Evolutionary conservation across 2,113 vertebrate genomes (phyloP).

Genomic region (Pardalotus punctatus): DNA sequence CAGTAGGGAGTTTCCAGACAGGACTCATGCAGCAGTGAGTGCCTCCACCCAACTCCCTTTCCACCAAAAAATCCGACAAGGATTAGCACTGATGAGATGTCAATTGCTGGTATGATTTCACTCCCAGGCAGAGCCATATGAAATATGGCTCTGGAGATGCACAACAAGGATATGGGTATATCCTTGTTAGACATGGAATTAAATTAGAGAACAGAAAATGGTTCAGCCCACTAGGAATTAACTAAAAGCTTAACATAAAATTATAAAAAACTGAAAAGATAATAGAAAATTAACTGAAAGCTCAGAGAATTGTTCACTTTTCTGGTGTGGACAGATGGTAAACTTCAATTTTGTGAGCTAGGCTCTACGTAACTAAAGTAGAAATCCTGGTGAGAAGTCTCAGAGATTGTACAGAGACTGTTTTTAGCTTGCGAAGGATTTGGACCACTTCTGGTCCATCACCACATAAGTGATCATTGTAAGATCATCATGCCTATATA

Average conservation of each 20-base stretch:
- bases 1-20: neutral
- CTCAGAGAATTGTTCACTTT: neutral
- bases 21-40: neutral
- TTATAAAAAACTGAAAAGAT: neutral
- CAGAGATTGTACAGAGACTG: neutral
- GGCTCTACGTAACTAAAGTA: neutral
- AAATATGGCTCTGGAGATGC: no score
- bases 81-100: neutral
- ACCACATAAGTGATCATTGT: fast-evolving
- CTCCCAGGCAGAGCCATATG: neutral
- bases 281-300: neutral
- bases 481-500: neutral
- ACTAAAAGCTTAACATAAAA: neutral
- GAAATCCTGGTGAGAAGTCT: neutral
- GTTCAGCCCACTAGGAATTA: neutral
- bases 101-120: neutral
- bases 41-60: neutral
- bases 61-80: neutral
- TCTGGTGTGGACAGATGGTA: neutral
- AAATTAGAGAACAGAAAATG: neutral
- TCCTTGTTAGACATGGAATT: neutral
- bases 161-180: no score
- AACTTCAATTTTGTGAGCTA: neutral
- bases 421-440: neutral
- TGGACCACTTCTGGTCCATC: neutral